phyloP scores from a whole-genome alignment of 2,888 invertebrate genomes.

The Hypomecis punctinalis region DNA sequence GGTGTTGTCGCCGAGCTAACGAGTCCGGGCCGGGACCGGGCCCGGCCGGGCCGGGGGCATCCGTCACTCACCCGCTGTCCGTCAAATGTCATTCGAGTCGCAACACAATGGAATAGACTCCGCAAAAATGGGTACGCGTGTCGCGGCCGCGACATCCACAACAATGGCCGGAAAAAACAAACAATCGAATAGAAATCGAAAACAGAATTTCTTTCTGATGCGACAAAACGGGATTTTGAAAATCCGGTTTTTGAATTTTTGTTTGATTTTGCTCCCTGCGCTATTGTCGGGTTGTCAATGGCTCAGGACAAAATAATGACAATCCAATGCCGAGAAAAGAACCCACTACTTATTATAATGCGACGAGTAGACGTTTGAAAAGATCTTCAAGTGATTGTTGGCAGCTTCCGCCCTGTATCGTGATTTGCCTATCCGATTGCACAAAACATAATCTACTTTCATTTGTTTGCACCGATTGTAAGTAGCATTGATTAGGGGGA shows the following conservation, averaged over 20 bases:
- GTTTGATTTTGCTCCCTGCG: slow-evolving; percentile 68
- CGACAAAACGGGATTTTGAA: slow-evolving; percentile 82
- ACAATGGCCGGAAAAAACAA: slow-evolving; percentile 82
- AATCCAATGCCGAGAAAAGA: slow-evolving; percentile 49
- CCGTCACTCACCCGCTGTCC: slow-evolving; percentile 63
- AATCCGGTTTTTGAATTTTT: slow-evolving; percentile 79
- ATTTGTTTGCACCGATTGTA: neutral
- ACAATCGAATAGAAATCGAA: slow-evolving; percentile 84
- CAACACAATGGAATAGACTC: slow-evolving; percentile 80
- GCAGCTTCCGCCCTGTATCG: slow-evolving; percentile 33
- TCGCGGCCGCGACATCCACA: slow-evolving; percentile 69
- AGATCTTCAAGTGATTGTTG: slow-evolving; percentile 31
- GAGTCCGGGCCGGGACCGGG: slow-evolving; percentile 28
- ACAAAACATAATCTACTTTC: too few species aligned
- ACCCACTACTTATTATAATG: slow-evolving; percentile 34
- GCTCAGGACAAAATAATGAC: slow-evolving; percentile 51
- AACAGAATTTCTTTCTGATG: slow-evolving; percentile 80
- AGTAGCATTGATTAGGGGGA: too few species aligned
- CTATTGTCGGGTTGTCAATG: slow-evolving; percentile 64
- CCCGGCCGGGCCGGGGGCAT: slow-evolving; percentile 49
- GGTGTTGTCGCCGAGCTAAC: slow-evolving; percentile 56
- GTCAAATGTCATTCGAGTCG: slow-evolving; percentile 77
- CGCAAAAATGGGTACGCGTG: slow-evolving; percentile 82
- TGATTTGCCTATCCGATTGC: slow-evolving; percentile 12
- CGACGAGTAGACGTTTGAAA: slow-evolving; percentile 34